These are phyloP conservation scores for Stegodyphus mimosarum DNA, from an alignment of 1,140 invertebrate genomes.

Conservation along the genomic window DNA sequence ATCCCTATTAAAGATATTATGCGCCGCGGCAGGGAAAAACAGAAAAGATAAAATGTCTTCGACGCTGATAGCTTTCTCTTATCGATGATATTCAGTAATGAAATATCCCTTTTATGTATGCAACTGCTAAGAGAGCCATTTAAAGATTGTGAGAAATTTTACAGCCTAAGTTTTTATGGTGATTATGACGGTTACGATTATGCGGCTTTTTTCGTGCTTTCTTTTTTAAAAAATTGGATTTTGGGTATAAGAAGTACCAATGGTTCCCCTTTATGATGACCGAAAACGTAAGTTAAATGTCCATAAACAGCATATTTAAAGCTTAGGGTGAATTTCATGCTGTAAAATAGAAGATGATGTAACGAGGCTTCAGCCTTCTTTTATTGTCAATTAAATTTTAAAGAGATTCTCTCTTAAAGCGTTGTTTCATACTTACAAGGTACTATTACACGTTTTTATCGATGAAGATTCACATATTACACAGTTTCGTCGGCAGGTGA, in stretches of 20 bases:
- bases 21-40: constrained; percentile 1
- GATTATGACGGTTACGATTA: constrained; percentile 37
- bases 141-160: constrained; percentile 38
- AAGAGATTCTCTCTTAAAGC: neutral
- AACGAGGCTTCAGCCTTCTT: neutral
- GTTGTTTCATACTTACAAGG: too few relatives aligned
- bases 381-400: constrained; percentile 15
- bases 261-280: neutral
- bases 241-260: too few relatives aligned
- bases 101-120: neutral
- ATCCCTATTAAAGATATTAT: constrained; percentile 14
- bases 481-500: too few relatives aligned
- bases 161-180: constrained; percentile 39
- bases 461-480: too few relatives aligned
- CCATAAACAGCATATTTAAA: neutral
- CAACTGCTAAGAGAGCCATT: constrained; percentile 20
- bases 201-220: neutral
- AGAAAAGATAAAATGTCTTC: constrained; percentile 17
- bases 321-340: neutral
- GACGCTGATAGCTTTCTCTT: neutral
- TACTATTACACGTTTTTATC: too few relatives aligned
- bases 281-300: constrained; percentile 17
- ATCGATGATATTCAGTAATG: constrained; percentile 30
- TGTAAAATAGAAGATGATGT: neutral
- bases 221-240: neutral